Evolutionary conservation across 2,888 invertebrate genomes (phyloP).

Genomic region (Nemapogon koenigi): DNA sequence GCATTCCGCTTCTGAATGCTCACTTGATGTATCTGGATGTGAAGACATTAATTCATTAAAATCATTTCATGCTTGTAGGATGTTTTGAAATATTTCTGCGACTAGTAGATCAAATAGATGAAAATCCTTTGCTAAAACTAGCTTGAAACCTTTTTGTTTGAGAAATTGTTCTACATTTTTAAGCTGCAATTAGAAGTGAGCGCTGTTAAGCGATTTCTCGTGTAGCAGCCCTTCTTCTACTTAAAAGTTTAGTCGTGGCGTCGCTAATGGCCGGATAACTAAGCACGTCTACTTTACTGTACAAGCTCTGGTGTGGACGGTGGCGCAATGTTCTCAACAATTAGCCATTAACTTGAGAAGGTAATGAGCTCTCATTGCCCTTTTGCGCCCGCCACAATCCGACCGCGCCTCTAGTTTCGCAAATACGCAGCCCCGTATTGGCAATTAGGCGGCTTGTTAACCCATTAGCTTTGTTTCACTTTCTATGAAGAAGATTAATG

Average conservation of each 20-base stretch:
- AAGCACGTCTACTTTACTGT: constrained; percentile 5
- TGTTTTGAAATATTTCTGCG: not conserved
- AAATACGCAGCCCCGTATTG: constrained; percentile 3
- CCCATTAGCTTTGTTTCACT: constrained; percentile 5
- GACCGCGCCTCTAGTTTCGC: constrained; percentile 7
- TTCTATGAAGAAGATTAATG: constrained; percentile 1
- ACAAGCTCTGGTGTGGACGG: constrained; percentile 9
- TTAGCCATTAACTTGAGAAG: constrained; percentile 21
- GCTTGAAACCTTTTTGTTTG: not conserved
- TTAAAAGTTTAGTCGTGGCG: not conserved
- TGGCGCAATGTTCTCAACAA: constrained; percentile 16
- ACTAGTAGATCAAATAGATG: not conserved
- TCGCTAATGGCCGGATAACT: constrained; percentile 2
- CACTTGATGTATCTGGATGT: constrained; percentile 31
- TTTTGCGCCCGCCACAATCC: constrained; percentile 8
- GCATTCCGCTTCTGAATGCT: constrained; percentile 41
- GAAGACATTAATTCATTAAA: constrained; percentile 40
- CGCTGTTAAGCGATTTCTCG: constrained; percentile 25
- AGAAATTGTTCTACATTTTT: not conserved
- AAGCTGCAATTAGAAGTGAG: constrained; percentile 4
- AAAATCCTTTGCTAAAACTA: not conserved
- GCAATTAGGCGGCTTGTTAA: constrained; percentile 1
- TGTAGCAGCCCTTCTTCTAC: constrained; percentile 17
- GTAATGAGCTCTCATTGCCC: constrained; percentile 19
- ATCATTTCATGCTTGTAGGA: not conserved